Evolutionary conservation across 2,888 invertebrate genomes (phyloP), one percentile per base, ranked within the genome.

Genomic region (Cephus spinipes): DNA sequence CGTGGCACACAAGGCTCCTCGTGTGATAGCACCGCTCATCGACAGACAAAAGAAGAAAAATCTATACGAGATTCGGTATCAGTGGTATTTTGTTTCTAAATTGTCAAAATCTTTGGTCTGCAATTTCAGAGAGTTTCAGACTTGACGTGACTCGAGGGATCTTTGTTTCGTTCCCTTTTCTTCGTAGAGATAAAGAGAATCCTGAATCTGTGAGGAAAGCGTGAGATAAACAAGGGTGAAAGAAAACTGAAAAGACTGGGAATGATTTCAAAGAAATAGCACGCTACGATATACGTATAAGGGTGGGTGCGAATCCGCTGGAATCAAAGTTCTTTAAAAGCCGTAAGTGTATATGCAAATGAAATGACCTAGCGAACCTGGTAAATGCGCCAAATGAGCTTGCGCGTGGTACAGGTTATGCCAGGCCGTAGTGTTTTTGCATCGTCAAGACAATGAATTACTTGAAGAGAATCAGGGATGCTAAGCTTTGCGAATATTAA

Each of bases 191-290:
- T 55, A 55, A 55, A 9, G 9, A 6, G 23, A 15, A 55, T 55
- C 23, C 23, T 23, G 2, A 23, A 23, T 9, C 23, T 9, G 6
- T 2, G 55, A 2, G 0, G 35, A 23, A 55, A 23, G 2, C 23
- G 69, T 23, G 12, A 75, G 32, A 69, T 32, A 30, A 76, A n/a
- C 69, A 71, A 76, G 31, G 35, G 31, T 32, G 33, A 73, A 75
- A 69, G 74, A 82, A 78, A 81, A 76, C 73, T 78, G 77, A 80
- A 84, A 69, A 74, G 79, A 80, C 80, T 77, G 83, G 75, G 82
- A 85, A 84, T 83, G 73, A 80, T 78, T 79, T 85, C 80, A 80
- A 84, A 82, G 82, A 83, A 74, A 74, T 76, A 55, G 6, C 9
- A 55, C 15, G 55, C 0, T 2, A 6, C 55, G 9, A 23, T 55